Conservation (phyloP, 2,797 vertebrate species). For the Phrynocephalus forsythii region DNA sequence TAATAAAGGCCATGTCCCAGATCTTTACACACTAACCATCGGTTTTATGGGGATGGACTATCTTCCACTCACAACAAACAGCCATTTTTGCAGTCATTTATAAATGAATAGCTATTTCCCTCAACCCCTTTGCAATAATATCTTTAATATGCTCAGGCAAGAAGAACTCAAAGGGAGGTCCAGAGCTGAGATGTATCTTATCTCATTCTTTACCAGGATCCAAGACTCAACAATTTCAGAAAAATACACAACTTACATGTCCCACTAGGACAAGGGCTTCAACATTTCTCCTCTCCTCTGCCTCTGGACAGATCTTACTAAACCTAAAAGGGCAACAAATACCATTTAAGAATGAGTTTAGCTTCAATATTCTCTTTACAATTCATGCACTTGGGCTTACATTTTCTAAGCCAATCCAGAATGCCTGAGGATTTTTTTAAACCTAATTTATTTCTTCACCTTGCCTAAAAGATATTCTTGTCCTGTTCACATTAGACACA, state of each 20-base stretch:
- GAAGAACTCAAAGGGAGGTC: neutral
- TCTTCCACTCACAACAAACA: neutral
- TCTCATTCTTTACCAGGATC: neutral
- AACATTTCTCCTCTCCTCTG: too few species aligned
- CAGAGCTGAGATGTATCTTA: neutral
- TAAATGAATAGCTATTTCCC: neutral
- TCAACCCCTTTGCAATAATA: neutral
- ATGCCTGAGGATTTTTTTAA: too few species aligned
- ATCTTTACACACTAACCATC: neutral
- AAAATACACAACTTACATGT: neutral
- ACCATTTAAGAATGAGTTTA: too few species aligned
- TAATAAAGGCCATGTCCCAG: neutral
- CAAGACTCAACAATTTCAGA: neutral
- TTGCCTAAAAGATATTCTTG: too few species aligned
- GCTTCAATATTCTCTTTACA: too few species aligned
- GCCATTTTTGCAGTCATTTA: neutral
- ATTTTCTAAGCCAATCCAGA: too few species aligned
- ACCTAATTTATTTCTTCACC: too few species aligned
- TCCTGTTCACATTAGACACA: too few species aligned
- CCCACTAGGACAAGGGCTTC: neutral
- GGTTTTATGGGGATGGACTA: neutral
- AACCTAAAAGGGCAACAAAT: too few species aligned
- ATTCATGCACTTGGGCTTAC: too few species aligned
- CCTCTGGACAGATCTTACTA: too few species aligned
- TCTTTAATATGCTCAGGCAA: neutral